Base-by-base conservation (phyloP, 2,888 invertebrate genomes). In the Poecilus cupreus region DNA sequence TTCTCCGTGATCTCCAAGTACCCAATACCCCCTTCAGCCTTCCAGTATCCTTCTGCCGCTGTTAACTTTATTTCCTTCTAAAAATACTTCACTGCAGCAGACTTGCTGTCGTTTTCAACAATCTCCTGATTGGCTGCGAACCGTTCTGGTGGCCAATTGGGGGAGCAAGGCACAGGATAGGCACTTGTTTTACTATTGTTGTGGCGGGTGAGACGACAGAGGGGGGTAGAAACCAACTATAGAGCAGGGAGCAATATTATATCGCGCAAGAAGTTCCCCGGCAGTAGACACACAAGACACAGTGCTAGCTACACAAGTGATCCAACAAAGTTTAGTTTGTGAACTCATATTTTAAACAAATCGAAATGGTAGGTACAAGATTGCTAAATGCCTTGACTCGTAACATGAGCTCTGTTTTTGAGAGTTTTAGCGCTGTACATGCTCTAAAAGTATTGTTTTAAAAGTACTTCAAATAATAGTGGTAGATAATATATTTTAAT, bases 171-270 rank as follows among this genome's bases (percentile, higher is more conserved):
- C 0, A 10, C 37, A 16, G 13, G 64, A 32, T 18, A 68, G 26
- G 24, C 64, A 68, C 1, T 2, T 60, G 60, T 60, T 60, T 26
- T 60, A 83, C 84, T 85, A 85, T 85, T 86, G 84, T 85, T 85
- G 85, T 84, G 84, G 84, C 39, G 11, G 22, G 26, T 10, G 84
- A 85, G 24, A 84, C 85, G 83, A 82, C 76, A 83, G 81, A 83
- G 81, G 82, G 80, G 84, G 83, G 83, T 87, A 87, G 88, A 87
- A 88, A 88, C 85, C 88, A 86, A 87, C 88, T 88, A 88, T 88
- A 88, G 51, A 88, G 85, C 78, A 82, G 81, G 84, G 86, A 83
- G 83, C 83, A 82, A 84, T 85, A 84, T 68, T 32, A 32, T 6
- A 1, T 8, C 32, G 32, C 0, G 32, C 32, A 32, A 60, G 60